Conservation (phyloP, 2,888 invertebrate genomes). For the Atrina japonica region DNA sequence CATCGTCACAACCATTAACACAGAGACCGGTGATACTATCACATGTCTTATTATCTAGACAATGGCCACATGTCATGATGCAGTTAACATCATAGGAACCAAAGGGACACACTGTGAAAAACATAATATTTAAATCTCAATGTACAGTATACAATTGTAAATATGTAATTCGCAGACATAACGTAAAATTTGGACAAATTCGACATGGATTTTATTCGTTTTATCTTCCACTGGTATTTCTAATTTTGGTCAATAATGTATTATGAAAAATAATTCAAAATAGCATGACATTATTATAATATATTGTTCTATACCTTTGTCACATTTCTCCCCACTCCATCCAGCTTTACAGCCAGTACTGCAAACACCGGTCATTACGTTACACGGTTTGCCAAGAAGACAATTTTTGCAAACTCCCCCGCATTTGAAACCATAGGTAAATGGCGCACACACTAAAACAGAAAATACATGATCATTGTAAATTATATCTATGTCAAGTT, state of each 20-base stretch:
- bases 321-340: conserved; percentile 58
- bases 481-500: no score
- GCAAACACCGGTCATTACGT: conserved; percentile 56
- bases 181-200: no score
- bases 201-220: no score
- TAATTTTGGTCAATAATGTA: no score
- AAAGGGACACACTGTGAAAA: conserved; percentile 62
- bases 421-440: conserved; percentile 57
- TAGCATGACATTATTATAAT: no score
- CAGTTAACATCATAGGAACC: conserved; percentile 75
- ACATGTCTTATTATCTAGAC: conserved; percentile 61
- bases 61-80: conserved; percentile 63
- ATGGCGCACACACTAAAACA: conserved; percentile 56
- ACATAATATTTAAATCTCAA: no score
- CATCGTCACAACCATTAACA: conserved; percentile 58
- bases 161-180: no score
- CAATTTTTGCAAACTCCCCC: conserved; percentile 52
- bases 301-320: conserved; percentile 55
- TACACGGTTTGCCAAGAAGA: conserved; percentile 53
- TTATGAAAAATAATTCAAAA: no score
- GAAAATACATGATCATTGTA: not conserved
- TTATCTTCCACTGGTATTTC: no score
- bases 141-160: no score
- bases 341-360: conserved; percentile 59
- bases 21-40: conserved; percentile 66